A percentile compares a stretch with the other conserved stretches of the same genome.
These are phyloP conservation scores for Choristoneura rosaceana DNA, from an alignment of 2,888 invertebrate genomes.

Conservation along the genomic window DNA sequence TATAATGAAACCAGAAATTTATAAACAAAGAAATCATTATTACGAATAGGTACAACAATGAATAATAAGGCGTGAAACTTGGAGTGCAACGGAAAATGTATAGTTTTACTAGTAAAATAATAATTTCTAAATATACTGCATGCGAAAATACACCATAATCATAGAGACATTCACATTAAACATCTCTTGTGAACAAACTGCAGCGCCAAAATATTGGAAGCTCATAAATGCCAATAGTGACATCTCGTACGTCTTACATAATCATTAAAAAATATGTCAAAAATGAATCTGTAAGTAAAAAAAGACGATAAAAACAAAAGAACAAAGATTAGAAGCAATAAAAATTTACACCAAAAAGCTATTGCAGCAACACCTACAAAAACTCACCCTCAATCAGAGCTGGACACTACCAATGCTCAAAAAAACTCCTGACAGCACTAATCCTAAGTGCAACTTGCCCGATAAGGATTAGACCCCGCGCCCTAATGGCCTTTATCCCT, in stretches of 20 bases:
- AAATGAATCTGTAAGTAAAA: neutral
- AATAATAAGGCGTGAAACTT: too few relatives aligned
- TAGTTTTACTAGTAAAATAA: too few relatives aligned
- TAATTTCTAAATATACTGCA: too few relatives aligned
- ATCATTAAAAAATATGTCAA: neutral
- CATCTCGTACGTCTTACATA: neutral
- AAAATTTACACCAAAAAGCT: constrained; percentile 5
- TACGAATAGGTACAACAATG: too few relatives aligned
- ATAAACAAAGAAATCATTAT: too few relatives aligned
- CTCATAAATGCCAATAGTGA: too few relatives aligned
- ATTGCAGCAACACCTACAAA: constrained; percentile 23
- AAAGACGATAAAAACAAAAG: neutral
- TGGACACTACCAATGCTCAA: constrained; percentile 77
- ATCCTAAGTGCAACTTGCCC: constrained; percentile 85
- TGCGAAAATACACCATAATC: too few relatives aligned
- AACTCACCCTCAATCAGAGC: constrained; percentile 76
- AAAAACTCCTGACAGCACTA: constrained; percentile 83
- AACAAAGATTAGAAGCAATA: neutral
- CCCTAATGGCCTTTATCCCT: constrained; percentile 83
- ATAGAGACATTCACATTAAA: too few relatives aligned
- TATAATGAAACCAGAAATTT: too few relatives aligned
- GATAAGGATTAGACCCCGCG: constrained; percentile 82
- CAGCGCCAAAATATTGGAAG: too few relatives aligned
- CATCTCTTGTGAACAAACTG: too few relatives aligned
- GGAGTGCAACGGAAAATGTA: too few relatives aligned